A percentile compares a stretch with the other conserved stretches of the same genome.
phyloP scores from a whole-genome alignment of 2,113 vertebrate species.

The Opisthocomus hoazin region DNA sequence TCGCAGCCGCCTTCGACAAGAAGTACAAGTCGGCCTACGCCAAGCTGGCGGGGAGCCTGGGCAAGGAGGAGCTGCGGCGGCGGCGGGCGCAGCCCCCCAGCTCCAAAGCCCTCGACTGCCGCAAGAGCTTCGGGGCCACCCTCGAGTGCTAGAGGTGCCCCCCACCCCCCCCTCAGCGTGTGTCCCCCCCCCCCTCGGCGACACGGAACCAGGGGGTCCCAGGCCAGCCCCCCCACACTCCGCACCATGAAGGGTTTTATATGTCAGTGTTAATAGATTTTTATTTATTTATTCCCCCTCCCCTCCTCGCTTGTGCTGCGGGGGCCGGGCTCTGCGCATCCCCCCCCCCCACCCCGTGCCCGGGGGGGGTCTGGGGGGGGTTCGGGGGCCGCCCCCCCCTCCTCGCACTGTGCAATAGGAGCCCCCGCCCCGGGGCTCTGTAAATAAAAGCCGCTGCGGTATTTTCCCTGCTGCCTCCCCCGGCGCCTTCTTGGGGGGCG shows the following conservation, averaged over 20 bases:
- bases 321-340: background rate
- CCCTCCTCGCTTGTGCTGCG: background rate
- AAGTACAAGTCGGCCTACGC: slow-evolving; percentile 82
- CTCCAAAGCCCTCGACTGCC: slow-evolving; percentile 86
- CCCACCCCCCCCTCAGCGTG: too few species aligned
- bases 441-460: background rate
- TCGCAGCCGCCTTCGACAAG: slow-evolving; percentile 85
- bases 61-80: slow-evolving; percentile 79
- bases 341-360: background rate
- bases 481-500: background rate
- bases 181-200: too few species aligned
- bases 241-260: background rate
- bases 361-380: background rate
- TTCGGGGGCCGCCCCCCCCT: too few species aligned
- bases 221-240: background rate
- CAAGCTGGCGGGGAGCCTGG: slow-evolving; percentile 76
- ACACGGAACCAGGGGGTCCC: too few species aligned
- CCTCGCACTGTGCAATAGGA: background rate
- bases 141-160: slow-evolving; percentile 78
- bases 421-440: background rate
- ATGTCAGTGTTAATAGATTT: slow-evolving; percentile 35
- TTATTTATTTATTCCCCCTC: slow-evolving; percentile 26
- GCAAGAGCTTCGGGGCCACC: slow-evolving; percentile 83
- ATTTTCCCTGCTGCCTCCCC: background rate
- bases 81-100: slow-evolving; percentile 81